Percentiles rank a stretch among this genome's conserved stretches.
phyloP scores from a whole-genome alignment of 2,113 vertebrate genomes.

The Rallus limicola region DNA sequence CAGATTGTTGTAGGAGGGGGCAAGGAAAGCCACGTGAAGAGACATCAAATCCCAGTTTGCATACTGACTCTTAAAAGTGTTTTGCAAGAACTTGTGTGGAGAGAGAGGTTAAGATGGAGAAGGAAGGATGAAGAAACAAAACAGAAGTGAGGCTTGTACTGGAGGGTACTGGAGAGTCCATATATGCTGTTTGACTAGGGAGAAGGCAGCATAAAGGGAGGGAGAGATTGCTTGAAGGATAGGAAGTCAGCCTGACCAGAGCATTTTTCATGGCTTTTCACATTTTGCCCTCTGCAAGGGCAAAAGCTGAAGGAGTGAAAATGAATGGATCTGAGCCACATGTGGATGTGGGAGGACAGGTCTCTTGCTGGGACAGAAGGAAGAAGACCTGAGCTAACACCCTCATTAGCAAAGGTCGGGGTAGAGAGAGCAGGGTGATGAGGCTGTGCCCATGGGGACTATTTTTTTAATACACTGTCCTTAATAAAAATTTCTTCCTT shows the following conservation, averaged over 20 bases:
- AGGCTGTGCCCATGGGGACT: background rate
- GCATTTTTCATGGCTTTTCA: background rate
- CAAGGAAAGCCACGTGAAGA: background rate
- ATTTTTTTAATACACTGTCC: background rate
- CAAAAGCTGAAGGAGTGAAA: background rate
- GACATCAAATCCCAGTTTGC: background rate
- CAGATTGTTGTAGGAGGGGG: background rate
- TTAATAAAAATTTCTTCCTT: background rate
- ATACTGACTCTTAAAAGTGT: background rate
- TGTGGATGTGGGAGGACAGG: background rate
- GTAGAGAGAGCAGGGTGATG: background rate
- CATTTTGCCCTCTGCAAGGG: background rate
- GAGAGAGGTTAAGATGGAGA: background rate
- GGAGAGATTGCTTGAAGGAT: background rate
- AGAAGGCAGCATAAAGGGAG: background rate
- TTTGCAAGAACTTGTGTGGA: background rate
- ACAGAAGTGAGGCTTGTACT: background rate
- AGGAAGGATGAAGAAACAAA: background rate
- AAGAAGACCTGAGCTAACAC: background rate
- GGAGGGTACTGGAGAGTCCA: background rate
- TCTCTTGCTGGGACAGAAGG: background rate
- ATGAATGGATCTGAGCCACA: background rate
- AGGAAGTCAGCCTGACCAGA: background rate
- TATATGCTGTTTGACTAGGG: background rate
- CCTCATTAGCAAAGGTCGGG: rapidly evolving